Evolutionary conservation across 1,140 invertebrate genomes (phyloP), one percentile per base, ranked within the genome.

Genomic region (Neotoxoptera formosana): DNA sequence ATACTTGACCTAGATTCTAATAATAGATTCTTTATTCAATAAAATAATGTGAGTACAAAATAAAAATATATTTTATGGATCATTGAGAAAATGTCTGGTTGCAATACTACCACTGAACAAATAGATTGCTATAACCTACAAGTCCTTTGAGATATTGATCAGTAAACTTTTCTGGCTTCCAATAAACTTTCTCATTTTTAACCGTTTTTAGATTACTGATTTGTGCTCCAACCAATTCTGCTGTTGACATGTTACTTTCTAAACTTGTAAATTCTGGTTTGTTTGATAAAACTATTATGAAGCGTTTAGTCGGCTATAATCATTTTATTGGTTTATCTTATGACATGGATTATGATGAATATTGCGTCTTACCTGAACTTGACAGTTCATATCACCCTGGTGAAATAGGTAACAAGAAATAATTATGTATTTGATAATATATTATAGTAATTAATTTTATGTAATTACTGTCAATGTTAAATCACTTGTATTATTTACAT

Each of bases 191-290:
- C 4, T 89, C n/a, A 23, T 41, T 45, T 53, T 17, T 67, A n/a
- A 88, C 30, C 45, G 4, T 60, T 67, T 67, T 86, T 93, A 93
- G 91, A n/a, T 41, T 93, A 14, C 53, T 93, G 48, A 56, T 93
- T 41, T 93, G 91, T 53, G 91, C 91, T 51, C 91, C 91, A n/a
- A 93, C 91, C n/a, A 93, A 93, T 86, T 56, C 91, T 84, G 91
- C 91, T 53, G 91, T 84, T 53, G 91, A 93, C 7, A 41, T 86
- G 1, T 56, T 93, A 45, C 4, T 93, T 8, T 25, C n/a, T 56
- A 93, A 93, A 56, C 36, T 93, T 51, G 14, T 93, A n/a, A 30
- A 86, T 3, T 34, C 81, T 56, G 91, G 91, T 41, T 93, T 93
- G 20, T 93, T 93, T 56, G 25, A 93, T 14, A 41, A 56, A 1